Evolutionary conservation across 2,797 vertebrate species (phyloP).

Genomic region (Halcyon smyrnensis): DNA sequence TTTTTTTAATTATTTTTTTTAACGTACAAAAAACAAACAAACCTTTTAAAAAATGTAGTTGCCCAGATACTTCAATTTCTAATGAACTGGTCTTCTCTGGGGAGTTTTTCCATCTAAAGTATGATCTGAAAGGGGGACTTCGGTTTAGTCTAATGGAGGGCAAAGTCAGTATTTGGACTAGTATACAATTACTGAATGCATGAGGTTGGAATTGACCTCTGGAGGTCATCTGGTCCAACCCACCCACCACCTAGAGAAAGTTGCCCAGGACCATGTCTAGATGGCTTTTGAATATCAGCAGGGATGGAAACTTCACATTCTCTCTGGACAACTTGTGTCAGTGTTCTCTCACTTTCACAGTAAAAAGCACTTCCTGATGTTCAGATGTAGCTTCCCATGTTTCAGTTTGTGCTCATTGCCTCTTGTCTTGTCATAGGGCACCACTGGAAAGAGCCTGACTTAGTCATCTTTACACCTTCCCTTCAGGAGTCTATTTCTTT

Average conservation of each 20-base stretch:
- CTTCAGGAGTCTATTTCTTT: neutral
- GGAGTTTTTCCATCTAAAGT: neutral
- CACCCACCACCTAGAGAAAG: fast-evolving
- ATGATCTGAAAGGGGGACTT: neutral
- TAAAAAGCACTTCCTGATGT: neutral
- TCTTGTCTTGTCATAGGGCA: neutral
- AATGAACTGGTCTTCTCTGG: neutral
- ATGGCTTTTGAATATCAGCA: neutral
- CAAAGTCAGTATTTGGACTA: neutral
- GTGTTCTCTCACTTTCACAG: neutral
- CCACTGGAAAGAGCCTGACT: neutral
- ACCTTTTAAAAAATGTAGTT: neutral
- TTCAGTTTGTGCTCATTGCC: neutral
- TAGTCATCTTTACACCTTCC: neutral
- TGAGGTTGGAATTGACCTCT: neutral
- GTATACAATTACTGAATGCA: neutral
- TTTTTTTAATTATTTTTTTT: neutral
- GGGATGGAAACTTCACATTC: neutral
- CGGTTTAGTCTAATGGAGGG: neutral
- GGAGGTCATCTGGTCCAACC: neutral
- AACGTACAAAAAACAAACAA: neutral
- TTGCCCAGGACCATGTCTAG: neutral
- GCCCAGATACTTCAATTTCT: neutral
- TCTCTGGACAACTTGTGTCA: neutral
- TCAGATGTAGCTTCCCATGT: neutral